These are phyloP conservation scores for Hesperophylax magnus DNA, from an alignment of 1,140 invertebrate genomes.

Conservation along the genomic window DNA sequence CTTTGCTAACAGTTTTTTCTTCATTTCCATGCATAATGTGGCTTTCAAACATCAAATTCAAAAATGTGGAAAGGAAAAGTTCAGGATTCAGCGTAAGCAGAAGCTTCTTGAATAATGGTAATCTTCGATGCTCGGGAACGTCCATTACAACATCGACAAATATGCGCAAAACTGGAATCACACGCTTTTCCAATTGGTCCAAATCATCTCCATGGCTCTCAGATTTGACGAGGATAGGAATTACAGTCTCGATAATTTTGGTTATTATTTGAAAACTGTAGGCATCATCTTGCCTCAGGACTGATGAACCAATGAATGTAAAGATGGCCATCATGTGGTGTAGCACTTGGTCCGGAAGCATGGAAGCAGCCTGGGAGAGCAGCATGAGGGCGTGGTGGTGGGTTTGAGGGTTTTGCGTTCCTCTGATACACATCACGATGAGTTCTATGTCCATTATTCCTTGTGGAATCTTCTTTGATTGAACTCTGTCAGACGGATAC, in stretches of 20 bases:
- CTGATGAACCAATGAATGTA: conserved; percentile 94
- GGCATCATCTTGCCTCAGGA: conserved; percentile 91
- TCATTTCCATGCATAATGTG: conserved; percentile 73
- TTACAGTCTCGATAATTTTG: conserved; percentile 90
- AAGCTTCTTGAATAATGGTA: conserved; percentile 85
- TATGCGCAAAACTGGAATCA: conserved; percentile 84
- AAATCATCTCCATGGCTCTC: conserved; percentile 68
- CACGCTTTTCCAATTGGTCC: conserved; percentile 65
- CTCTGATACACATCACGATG: conserved; percentile 89
- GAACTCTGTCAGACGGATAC: conserved; percentile 65
- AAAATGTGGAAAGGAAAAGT: conserved; percentile 83
- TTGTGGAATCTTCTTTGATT: conserved; percentile 71
- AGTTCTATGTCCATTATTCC: conserved; percentile 83
- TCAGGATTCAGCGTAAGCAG: conserved; percentile 79
- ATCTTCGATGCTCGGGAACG: conserved; percentile 89
- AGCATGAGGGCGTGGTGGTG: conserved; percentile 92
- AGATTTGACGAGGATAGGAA: conserved; percentile 83
- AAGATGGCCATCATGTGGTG: conserved; percentile 96
- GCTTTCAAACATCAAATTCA: conserved; percentile 79
- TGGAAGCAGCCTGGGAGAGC: conserved; percentile 80
- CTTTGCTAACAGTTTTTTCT: conserved; percentile 64
- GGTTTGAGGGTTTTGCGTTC: conserved; percentile 93
- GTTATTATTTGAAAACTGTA: conserved; percentile 95
- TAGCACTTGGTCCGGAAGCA: conserved; percentile 86
- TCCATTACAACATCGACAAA: conserved; percentile 92